A percentile compares a stretch with the other conserved stretches of the same genome.
phyloP scores from a whole-genome alignment of 2,113 vertebrate genomes.

The Neofelis nebulosa region DNA sequence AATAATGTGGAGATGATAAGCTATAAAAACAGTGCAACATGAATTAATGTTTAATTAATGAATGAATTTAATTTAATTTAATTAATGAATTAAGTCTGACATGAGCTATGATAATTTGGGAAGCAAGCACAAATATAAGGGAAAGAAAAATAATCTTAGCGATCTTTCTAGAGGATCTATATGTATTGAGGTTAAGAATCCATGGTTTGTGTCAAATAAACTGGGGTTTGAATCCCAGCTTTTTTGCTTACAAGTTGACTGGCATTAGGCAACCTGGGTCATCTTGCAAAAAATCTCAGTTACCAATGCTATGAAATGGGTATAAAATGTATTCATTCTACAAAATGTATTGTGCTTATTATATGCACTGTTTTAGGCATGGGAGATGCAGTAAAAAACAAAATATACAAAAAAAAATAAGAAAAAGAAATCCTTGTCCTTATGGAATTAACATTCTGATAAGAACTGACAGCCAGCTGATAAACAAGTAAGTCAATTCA shows the following conservation, averaged over 20 bases:
- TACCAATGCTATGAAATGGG: background rate
- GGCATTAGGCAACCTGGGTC: background rate
- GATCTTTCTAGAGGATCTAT: background rate
- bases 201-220: background rate
- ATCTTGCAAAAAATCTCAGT: background rate
- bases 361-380: background rate
- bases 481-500: background rate
- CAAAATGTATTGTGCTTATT: background rate
- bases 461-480: background rate
- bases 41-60: slow-evolving; percentile 35
- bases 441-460: background rate
- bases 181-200: background rate
- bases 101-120: background rate
- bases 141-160: background rate
- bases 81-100: too few species aligned
- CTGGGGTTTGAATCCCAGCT: background rate
- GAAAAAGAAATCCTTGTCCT: background rate
- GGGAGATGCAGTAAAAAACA: background rate
- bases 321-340: slow-evolving; percentile 6
- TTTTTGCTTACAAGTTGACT: background rate
- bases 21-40: slow-evolving; percentile 69
- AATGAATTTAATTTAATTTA: too few species aligned
- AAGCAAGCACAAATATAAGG: background rate
- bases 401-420: background rate
- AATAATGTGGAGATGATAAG: slow-evolving; percentile 14